phyloP scores from a whole-genome alignment of 1,140 invertebrate species.

The Penaeus vannamei region DNA sequence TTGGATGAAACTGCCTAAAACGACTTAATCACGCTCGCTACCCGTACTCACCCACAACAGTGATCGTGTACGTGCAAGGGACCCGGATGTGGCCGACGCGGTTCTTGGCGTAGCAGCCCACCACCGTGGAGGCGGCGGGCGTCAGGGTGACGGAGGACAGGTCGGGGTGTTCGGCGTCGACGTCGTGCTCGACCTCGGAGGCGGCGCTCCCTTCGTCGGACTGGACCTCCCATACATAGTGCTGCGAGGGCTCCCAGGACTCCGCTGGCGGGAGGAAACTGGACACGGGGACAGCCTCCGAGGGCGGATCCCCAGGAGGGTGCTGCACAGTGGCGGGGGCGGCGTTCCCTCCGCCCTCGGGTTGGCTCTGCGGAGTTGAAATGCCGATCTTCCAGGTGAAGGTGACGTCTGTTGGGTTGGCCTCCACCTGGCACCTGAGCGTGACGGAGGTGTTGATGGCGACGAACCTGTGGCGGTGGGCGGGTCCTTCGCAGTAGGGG shows the following conservation, averaged over 20 bases:
- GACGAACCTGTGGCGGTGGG: conserved; percentile 38
- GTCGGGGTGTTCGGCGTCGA: not conserved
- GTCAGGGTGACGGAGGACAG: conserved; percentile 52
- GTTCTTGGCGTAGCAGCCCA: conserved; percentile 61
- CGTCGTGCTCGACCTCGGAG: conserved; percentile 19
- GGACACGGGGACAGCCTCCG: not conserved
- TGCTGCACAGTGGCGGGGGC: not conserved
- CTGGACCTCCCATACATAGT: not conserved
- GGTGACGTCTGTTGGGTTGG: conserved; percentile 38
- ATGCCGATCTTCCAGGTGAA: conserved; percentile 45
- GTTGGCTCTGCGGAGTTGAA: not conserved
- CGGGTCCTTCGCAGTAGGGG: conserved; percentile 47
- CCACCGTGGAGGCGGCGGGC: conserved; percentile 48
- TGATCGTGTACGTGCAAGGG: conserved; percentile 59
- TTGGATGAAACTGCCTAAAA: too few species aligned
- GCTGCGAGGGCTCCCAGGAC: not conserved
- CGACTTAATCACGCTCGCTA: too few species aligned
- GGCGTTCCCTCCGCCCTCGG: not conserved
- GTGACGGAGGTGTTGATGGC: conserved; percentile 60
- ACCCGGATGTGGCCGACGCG: conserved; percentile 54
- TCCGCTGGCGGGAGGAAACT: not conserved
- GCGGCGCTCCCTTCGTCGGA: not conserved
- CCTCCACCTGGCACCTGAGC: conserved; percentile 57
- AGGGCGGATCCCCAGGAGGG: too few species aligned
- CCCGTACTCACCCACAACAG: conserved; percentile 55